Evolutionary conservation across 2,888 invertebrate species (phyloP).

Genomic region (Erpobdella octoculata): DNA sequence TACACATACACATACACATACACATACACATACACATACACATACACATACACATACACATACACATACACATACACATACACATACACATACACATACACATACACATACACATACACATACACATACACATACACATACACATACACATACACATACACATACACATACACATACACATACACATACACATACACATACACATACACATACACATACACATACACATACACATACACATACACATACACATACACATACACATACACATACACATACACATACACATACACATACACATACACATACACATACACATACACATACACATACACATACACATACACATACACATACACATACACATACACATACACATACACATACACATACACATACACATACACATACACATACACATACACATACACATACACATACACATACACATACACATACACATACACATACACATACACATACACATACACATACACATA

Average conservation of each 20-base stretch:
- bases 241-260: conserved; percentile 7
- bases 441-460: too few relatives aligned
- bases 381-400: background rate
- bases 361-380: conserved; percentile 1
- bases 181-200: conserved; percentile 2
- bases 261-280: conserved; percentile 17
- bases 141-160: background rate
- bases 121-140: background rate
- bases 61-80: too few relatives aligned
- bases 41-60: too few relatives aligned
- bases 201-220: conserved; percentile 8
- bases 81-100: too few relatives aligned
- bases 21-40: too few relatives aligned
- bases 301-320: conserved; percentile 37
- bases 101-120: background rate
- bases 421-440: background rate
- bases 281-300: background rate
- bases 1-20: too few relatives aligned
- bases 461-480: too few relatives aligned
- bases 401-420: background rate
- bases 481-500: too few relatives aligned
- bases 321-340: background rate
- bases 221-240: conserved; percentile 14
- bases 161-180: background rate
- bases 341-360: conserved; percentile 1